phyloP scores from a whole-genome alignment of 2,113 vertebrate species.

The Sebastes fasciatus region DNA sequence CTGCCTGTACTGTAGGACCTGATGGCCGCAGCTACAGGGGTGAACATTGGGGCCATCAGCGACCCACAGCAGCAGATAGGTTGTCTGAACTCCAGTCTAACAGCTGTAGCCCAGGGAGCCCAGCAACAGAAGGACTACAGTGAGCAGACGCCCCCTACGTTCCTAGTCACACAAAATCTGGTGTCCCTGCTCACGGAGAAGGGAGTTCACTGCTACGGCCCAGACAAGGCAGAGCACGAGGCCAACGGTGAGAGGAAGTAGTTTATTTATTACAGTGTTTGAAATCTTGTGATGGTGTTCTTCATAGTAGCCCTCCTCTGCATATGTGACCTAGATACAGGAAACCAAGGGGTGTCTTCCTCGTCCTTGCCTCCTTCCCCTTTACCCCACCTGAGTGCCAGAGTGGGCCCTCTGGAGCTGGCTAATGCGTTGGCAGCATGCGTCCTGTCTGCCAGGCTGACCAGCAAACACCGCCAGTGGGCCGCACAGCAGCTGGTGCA shows the following conservation, averaged over 20 bases:
- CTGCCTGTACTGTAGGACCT: constrained; percentile 80
- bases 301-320: not conserved
- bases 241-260: constrained; percentile 69
- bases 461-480: constrained; percentile 84
- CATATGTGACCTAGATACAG: constrained; percentile 69
- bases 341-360: constrained; percentile 68
- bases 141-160: constrained; percentile 76
- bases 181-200: constrained; percentile 86
- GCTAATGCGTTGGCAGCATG: constrained; percentile 87
- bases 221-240: constrained; percentile 77
- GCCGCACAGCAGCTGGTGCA: constrained; percentile 85
- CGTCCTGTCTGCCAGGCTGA: constrained; percentile 83
- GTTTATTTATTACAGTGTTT: not conserved
- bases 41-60: constrained; percentile 74
- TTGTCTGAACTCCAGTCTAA: constrained; percentile 62
- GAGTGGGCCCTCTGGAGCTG: constrained; percentile 85
- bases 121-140: constrained; percentile 64
- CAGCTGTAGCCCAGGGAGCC: constrained; percentile 49
- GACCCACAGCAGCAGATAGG: constrained; percentile 77
- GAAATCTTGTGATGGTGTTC: not conserved
- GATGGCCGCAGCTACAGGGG: constrained; percentile 85
- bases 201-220: constrained; percentile 71
- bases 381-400: constrained; percentile 66
- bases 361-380: constrained; percentile 68
- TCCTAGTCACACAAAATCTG: constrained; percentile 87